Conservation (phyloP, 1,140 invertebrate genomes). For the Yoshiicerus persimilis region DNA sequence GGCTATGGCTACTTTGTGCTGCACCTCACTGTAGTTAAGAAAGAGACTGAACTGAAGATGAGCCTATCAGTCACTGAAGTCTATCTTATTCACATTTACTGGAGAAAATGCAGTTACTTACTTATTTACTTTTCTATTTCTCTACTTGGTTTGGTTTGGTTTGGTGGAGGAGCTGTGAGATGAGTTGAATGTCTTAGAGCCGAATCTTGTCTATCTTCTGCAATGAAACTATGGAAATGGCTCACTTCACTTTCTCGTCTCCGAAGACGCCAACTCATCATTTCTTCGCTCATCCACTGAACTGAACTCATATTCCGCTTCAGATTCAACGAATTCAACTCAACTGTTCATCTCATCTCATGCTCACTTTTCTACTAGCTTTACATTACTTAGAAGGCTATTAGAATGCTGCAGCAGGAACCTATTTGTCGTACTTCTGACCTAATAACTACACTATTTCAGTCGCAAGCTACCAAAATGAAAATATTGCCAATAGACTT, state of each 20-base stretch:
- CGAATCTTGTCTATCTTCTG: background rate
- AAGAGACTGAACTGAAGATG: background rate
- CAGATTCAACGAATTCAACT: background rate
- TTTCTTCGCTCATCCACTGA: background rate
- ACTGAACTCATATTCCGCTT: background rate
- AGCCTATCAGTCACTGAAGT: background rate
- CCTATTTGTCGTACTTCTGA: background rate
- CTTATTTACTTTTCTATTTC: background rate
- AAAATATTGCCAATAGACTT: background rate
- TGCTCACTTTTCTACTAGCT: background rate
- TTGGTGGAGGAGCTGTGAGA: background rate
- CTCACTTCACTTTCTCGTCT: constrained; percentile 12
- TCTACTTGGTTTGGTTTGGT: background rate
- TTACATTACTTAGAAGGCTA: background rate
- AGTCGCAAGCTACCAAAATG: too few species aligned
- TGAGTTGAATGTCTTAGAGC: background rate
- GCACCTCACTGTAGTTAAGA: too few species aligned
- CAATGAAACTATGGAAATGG: constrained; percentile 9
- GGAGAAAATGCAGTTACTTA: constrained; percentile 9
- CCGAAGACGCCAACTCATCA: constrained; percentile 1
- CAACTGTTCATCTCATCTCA: background rate
- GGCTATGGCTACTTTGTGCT: too few species aligned
- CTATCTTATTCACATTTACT: background rate
- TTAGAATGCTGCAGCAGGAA: background rate
- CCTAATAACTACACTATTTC: background rate